Base-by-base conservation (phyloP, 2,888 invertebrate genomes). In the Tinea semifulvella region DNA sequence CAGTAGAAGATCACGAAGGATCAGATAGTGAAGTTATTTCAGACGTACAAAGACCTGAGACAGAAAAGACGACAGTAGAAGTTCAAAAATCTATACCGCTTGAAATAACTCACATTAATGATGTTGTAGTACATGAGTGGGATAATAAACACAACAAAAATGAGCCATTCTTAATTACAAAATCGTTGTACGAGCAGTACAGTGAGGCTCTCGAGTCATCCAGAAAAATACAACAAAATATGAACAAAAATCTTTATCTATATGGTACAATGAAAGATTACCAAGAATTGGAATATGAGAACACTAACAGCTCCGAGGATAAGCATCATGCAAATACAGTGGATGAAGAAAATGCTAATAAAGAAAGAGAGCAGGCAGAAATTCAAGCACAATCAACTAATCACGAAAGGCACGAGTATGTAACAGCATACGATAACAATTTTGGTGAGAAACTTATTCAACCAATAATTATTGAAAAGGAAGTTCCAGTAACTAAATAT, bases 41-140 rank as follows among this genome's bases (percentile, higher is more conserved):
- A 22, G 59, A 73, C 28, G 68, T 80, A 7, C 56, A 65, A 47
- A 65, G 56, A 48, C 80, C 83, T 6, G 55, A 63, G 11, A 70
- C 64, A 47, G 73, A 72, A 43, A 84, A 72, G 53, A 85, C 85
- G 0, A 63, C 79, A 25, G 86, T 89, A 1, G 87, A 89, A 67
- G 65, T 89, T 2, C 88, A 88, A 54, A 77, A 87, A 60, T 88
- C 88, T 0, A 68, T 88, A 13, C 85, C 85, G 1, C 63, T 82
- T 46, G 84, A 83, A 42, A 75, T 76, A 26, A 80, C 73, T 18
- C 77, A 80, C 46, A 77, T 79, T 22, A 79, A 80, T 49, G 76
- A 74, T 22, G 70, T 80, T 0, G 77, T 79, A 59, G 64, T 71
- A 4, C 77, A 79, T 11, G 68, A 76, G 46, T 77, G 79, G 8